Conservation (phyloP, 1,140 invertebrate species). For the Mizuhopecten yessoensis region DNA sequence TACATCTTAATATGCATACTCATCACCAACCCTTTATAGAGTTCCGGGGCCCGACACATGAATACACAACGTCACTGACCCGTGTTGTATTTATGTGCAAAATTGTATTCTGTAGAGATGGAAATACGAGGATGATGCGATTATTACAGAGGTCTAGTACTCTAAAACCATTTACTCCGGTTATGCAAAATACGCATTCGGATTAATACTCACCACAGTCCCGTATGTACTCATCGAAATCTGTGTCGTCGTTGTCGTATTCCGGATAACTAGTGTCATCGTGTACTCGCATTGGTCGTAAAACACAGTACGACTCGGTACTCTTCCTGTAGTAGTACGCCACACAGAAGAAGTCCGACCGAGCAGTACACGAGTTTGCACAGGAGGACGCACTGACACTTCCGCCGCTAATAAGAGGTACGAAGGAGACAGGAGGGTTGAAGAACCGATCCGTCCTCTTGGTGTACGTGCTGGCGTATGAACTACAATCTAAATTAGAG, state of each 20-base stretch:
- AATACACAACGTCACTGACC: too few species aligned
- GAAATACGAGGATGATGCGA: too few species aligned
- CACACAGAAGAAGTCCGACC: not conserved
- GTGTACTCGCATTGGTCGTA: slow-evolving; percentile 3
- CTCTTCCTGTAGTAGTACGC: slow-evolving; percentile 8
- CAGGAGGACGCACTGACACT: slow-evolving; percentile 20
- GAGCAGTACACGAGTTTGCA: not conserved
- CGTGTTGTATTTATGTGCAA: too few species aligned
- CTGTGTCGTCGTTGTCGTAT: not conserved
- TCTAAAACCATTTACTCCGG: too few species aligned
- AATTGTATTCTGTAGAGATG: too few species aligned
- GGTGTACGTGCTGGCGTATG: not conserved
- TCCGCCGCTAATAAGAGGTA: not conserved
- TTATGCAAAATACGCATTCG: too few species aligned
- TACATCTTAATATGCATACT: too few species aligned
- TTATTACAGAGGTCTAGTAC: too few species aligned
- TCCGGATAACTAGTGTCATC: not conserved
- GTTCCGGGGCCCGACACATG: too few species aligned
- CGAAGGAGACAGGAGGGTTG: not conserved
- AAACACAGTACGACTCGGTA: not conserved
- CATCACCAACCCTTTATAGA: too few species aligned
- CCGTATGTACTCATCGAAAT: not conserved
- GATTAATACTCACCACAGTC: not conserved
- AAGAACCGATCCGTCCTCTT: not conserved
- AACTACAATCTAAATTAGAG: not conserved